Percentiles rank a stretch among this genome's conserved stretches.
These are phyloP conservation scores for Halictus rubicundus DNA, from an alignment of 1,140 invertebrate species.

Conservation along the genomic window DNA sequence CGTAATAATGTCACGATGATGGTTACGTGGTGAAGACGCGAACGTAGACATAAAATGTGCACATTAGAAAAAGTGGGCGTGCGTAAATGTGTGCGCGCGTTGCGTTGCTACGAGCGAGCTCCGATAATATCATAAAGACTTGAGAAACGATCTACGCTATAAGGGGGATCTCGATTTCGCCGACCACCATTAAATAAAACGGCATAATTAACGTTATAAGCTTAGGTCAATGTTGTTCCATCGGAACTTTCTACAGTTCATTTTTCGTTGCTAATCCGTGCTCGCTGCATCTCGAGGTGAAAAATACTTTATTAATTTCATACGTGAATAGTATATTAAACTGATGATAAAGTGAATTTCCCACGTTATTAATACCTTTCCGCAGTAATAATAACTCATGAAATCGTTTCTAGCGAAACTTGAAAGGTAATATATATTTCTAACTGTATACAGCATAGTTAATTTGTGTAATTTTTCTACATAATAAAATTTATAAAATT, in stretches of 20 bases:
- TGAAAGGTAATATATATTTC: too few species aligned
- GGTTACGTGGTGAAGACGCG: slow-evolving; percentile 30
- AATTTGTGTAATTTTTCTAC: too few species aligned
- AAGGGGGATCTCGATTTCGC: slow-evolving; percentile 41
- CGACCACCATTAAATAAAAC: slow-evolving; percentile 48
- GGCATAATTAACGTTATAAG: slow-evolving; percentile 40
- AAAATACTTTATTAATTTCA: background rate
- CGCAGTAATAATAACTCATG: background rate
- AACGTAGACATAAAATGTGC: slow-evolving; percentile 24
- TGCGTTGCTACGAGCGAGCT: background rate
- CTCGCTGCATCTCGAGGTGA: background rate
- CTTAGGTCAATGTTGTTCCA: slow-evolving; percentile 46
- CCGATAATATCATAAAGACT: slow-evolving; percentile 52
- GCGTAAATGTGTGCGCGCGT: slow-evolving; percentile 28
- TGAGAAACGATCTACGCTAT: slow-evolving; percentile 50
- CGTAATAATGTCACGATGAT: slow-evolving; percentile 34
- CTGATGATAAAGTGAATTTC: background rate
- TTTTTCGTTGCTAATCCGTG: background rate
- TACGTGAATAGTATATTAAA: background rate
- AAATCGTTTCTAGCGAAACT: too few species aligned
- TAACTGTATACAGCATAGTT: too few species aligned
- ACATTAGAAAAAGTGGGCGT: background rate
- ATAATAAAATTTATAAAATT: too few species aligned
- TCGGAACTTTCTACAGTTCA: background rate
- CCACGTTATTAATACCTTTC: background rate